These are phyloP conservation scores for Saxidomus purpurata DNA, from an alignment of 1,140 invertebrate genomes.

Conservation along the genomic window DNA sequence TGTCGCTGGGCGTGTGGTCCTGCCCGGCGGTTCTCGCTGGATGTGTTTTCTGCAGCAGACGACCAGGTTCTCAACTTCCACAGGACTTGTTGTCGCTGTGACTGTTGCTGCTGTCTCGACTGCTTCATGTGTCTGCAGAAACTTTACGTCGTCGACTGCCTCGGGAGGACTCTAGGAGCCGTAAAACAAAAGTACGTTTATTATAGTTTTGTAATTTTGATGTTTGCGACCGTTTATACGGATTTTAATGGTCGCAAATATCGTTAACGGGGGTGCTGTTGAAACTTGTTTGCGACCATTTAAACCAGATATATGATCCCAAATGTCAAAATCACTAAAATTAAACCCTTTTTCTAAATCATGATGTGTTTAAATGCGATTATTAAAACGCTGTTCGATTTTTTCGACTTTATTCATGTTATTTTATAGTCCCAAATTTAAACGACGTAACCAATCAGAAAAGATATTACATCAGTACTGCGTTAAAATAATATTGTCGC, in stretches of 20 bases:
- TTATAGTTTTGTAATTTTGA: neutral
- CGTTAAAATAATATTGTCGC: too few relatives aligned
- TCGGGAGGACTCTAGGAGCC: conserved; percentile 70
- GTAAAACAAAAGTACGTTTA: conserved; percentile 73
- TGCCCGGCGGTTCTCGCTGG: conserved; percentile 72
- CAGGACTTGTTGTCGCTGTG: conserved; percentile 74
- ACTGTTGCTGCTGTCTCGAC: conserved; percentile 78
- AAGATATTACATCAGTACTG: too few relatives aligned
- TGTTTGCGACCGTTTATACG: too few relatives aligned
- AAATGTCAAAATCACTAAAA: neutral
- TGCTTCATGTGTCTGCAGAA: conserved; percentile 76
- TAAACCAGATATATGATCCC: neutral
- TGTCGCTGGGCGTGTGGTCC: conserved; percentile 79
- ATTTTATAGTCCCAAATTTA: too few relatives aligned
- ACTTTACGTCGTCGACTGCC: conserved; percentile 73
- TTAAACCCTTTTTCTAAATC: too few relatives aligned
- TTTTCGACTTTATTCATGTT: too few relatives aligned
- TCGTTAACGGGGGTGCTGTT: too few relatives aligned
- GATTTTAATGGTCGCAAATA: too few relatives aligned
- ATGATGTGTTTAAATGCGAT: too few relatives aligned
- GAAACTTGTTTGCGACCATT: too few relatives aligned
- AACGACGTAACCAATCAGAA: too few relatives aligned
- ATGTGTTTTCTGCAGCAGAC: conserved; percentile 70
- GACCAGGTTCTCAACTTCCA: conserved; percentile 72
- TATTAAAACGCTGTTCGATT: too few relatives aligned